Percentiles rank a stretch among this genome's conserved stretches.
These are phyloP conservation scores for Macquaria australasica DNA, from an alignment of 2,113 vertebrate species.

Conservation along the genomic window DNA sequence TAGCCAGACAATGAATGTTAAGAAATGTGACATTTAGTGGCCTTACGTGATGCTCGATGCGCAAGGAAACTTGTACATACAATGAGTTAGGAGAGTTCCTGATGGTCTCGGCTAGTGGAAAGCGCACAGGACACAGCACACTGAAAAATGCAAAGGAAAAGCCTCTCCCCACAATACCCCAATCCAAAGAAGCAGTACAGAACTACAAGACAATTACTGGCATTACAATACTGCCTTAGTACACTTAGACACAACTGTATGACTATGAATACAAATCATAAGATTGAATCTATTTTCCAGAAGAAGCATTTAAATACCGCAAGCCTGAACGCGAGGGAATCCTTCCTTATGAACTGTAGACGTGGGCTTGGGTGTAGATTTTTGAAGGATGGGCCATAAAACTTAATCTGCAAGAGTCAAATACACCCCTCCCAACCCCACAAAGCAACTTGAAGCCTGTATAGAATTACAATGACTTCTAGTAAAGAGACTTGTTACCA, in stretches of 20 bases:
- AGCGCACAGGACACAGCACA: conserved; percentile 85
- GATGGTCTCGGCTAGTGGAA: conserved; percentile 81
- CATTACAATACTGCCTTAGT: conserved; percentile 50
- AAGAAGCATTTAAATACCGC: conserved; percentile 77
- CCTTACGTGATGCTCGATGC: conserved; percentile 81
- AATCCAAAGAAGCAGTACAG: conserved; percentile 54
- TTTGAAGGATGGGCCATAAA: conserved; percentile 68
- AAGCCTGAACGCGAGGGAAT: conserved; percentile 72
- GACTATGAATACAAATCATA: conserved; percentile 53
- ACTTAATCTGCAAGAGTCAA: conserved; percentile 86
- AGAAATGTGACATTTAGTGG: conserved; percentile 76
- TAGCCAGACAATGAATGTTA: conserved; percentile 78
- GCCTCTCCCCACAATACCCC: conserved; percentile 74
- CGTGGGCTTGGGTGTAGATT: conserved; percentile 66
- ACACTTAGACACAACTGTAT: conserved; percentile 24
- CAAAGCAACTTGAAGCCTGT: conserved; percentile 68
- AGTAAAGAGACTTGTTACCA: conserved; percentile 79
- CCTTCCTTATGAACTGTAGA: conserved; percentile 74
- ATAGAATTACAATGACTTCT: conserved; percentile 67
- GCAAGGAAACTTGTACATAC: conserved; percentile 84
- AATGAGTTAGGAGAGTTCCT: conserved; percentile 84
- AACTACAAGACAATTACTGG: conserved; percentile 50
- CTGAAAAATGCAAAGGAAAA: conserved; percentile 85
- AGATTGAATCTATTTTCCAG: conserved; percentile 57
- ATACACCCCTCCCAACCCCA: conserved; percentile 79